These are phyloP conservation scores for Lepidothrix coronata DNA, from an alignment of 2,113 vertebrate species.

Conservation along the genomic window DNA sequence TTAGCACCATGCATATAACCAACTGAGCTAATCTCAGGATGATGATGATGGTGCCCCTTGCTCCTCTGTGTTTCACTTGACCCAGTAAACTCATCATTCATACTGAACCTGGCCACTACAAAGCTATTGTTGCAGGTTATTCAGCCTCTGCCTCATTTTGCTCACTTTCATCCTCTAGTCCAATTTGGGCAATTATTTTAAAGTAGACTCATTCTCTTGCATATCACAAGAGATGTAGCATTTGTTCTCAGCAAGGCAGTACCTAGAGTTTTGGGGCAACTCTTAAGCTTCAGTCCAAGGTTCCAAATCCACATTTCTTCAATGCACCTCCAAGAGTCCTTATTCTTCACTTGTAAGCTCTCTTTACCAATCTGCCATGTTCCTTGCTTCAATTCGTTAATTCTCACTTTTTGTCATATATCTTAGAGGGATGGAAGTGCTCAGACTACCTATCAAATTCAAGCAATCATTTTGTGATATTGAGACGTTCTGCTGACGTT, in stretches of 20 bases:
- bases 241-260: neutral
- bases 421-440: neutral
- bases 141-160: neutral
- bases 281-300: neutral
- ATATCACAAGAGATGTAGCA: neutral
- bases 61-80: neutral
- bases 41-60: neutral
- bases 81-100: neutral
- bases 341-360: neutral
- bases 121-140: neutral
- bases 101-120: neutral
- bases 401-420: neutral
- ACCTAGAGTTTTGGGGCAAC: neutral
- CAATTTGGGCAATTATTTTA: neutral
- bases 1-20: neutral
- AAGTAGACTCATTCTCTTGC: neutral
- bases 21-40: neutral
- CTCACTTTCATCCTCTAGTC: neutral
- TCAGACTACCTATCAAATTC: neutral
- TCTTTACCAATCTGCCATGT: neutral
- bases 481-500: neutral
- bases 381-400: neutral
- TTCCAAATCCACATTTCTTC: neutral
- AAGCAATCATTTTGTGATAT: neutral
- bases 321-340: neutral